Evolutionary conservation across 2,113 vertebrate species (phyloP).

Genomic region (Ascaphus truei): DNA sequence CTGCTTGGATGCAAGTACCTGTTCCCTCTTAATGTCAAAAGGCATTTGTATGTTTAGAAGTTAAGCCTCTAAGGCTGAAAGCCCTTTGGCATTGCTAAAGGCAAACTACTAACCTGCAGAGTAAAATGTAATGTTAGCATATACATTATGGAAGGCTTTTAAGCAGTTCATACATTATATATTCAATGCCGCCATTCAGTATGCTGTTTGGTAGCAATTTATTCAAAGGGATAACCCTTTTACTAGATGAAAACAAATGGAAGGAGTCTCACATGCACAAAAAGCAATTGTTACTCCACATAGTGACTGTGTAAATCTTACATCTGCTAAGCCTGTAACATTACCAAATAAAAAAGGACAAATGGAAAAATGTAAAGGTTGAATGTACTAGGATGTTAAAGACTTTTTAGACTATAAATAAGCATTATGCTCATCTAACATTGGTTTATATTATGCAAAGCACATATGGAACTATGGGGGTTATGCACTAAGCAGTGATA

Average conservation of each 20-base stretch:
- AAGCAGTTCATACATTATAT: conserved; percentile 21
- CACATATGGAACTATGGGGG: no score
- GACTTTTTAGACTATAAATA: no score
- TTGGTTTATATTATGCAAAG: no score
- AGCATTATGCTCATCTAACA: no score
- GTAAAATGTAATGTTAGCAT: conserved; percentile 21
- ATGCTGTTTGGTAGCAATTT: not conserved
- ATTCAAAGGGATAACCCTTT: not conserved
- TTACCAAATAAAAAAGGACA: no score
- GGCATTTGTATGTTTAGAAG: conserved; percentile 19
- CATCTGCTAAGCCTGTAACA: no score
- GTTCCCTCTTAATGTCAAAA: conserved; percentile 3
- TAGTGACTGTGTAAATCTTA: no score
- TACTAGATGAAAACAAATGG: not conserved
- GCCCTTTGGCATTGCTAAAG: conserved; percentile 19
- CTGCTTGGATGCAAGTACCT: conserved; percentile 1
- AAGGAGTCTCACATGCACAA: no score
- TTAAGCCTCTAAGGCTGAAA: conserved; percentile 14
- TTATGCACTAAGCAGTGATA: no score
- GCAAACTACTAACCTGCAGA: conserved; percentile 8
- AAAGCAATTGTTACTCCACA: no score
- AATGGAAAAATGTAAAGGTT: no score
- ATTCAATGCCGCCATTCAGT: conserved; percentile 14
- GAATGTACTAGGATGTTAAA: no score
- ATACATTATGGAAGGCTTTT: conserved; percentile 26